Evolutionary conservation across 2,113 vertebrate species (phyloP).

Genomic region (Scatophagus argus): DNA sequence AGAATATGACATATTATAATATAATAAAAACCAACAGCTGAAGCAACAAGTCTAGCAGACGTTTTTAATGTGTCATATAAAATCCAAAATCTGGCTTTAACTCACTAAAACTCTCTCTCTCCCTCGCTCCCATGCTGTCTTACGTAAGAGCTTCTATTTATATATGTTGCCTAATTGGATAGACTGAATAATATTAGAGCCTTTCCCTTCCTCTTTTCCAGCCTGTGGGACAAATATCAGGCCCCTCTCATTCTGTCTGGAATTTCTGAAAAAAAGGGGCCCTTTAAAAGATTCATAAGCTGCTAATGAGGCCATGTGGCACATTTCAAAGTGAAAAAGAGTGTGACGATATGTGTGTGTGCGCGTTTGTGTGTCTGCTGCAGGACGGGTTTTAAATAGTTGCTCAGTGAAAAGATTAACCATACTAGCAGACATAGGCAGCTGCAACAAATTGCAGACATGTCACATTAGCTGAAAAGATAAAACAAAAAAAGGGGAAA

Average conservation of each 20-base stretch:
- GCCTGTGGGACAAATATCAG: conserved; percentile 55
- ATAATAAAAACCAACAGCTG: background rate
- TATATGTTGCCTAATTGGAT: conserved; percentile 69
- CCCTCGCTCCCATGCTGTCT: conserved; percentile 31
- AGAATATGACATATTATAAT: background rate
- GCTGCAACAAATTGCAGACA: conserved; percentile 21
- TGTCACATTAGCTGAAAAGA: background rate
- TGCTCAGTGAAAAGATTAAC: conserved; percentile 35
- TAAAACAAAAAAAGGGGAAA: conserved; percentile 3
- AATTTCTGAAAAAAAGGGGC: conserved; percentile 36
- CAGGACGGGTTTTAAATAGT: conserved; percentile 22
- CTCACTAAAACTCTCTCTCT: conserved; percentile 32
- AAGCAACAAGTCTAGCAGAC: background rate
- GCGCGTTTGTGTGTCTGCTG: background rate
- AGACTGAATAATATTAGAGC: conserved; percentile 57
- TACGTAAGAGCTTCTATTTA: conserved; percentile 71
- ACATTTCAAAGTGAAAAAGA: conserved; percentile 63
- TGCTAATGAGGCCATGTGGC: conserved; percentile 72
- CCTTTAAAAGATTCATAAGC: conserved; percentile 76
- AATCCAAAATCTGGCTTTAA: conserved; percentile 33
- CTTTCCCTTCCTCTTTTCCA: conserved; percentile 52
- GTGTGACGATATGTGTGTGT: conserved; percentile 12
- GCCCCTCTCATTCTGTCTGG: conserved; percentile 56
- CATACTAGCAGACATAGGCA: conserved; percentile 22
- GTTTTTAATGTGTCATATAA: conserved; percentile 1